Base-by-base conservation (phyloP, 2,113 vertebrate species). In the Semicossyphus pulcher region DNA sequence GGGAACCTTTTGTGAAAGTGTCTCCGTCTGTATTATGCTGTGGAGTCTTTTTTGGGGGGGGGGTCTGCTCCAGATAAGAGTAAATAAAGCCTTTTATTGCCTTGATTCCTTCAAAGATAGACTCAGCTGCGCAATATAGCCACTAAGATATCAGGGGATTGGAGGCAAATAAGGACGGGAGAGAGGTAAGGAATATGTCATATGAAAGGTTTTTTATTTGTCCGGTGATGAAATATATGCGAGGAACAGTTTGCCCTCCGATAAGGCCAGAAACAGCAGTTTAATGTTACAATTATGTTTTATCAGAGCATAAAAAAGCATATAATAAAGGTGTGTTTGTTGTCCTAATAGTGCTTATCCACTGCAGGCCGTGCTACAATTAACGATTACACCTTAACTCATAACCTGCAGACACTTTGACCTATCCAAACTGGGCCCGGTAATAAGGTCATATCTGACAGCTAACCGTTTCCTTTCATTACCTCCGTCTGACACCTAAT, bases 31-130 rank as follows among this genome's bases (percentile, higher is more conserved):
- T 76, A 53, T 87, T 72, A 69, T 74, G 45, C 60, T 16, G 80
- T 71, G 65, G 49, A 53, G 69, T 63, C 85, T 78, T 81, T 49
- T 48, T 3, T n/a, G n/a, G 41, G 18, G 11, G 14, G 39, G 53
- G 59, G 54, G n/a, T 62, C 58, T 61, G 74, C 78, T 76, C 53
- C 82, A 80, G 88, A 81, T 89, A 88, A 86, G 72, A 74, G 91
- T 93, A 92, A 93, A 93, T 92, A 92, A 91, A 83, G 53, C 67
- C 59, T 81, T 92, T 92, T 92, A 93, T 93, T 93, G 82, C 87
- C 73, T 85, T 81, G 85, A 90, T 88, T 88, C 80, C 87, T 64
- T 79, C 80, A 60, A 76, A 90, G 90, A 88, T 83, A 86, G 85
- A 76, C 86, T 80, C 88, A 86, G 80, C 79, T 86, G 88, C 89